A percentile compares a stretch with the other conserved stretches of the same genome.
phyloP scores from a whole-genome alignment of 1,140 invertebrate genomes.

The Saxidomus purpurata region DNA sequence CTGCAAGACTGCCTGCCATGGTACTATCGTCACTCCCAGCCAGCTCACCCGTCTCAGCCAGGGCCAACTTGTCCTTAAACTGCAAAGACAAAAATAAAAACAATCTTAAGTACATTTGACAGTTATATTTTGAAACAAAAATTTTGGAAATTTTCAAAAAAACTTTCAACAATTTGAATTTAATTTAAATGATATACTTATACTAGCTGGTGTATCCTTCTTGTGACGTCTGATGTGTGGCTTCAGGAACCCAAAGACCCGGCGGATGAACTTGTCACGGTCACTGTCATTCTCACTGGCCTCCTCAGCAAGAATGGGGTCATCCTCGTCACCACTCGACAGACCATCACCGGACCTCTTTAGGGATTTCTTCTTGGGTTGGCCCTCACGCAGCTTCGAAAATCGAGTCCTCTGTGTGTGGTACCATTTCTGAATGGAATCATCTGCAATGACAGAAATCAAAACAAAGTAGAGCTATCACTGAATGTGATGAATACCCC shows the following conservation, averaged over 20 bases:
- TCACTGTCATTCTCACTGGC: conserved; percentile 29
- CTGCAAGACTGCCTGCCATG: conserved; percentile 20
- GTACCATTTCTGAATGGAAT: conserved; percentile 53
- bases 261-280: conserved; percentile 30
- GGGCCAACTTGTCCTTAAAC: conserved; percentile 28
- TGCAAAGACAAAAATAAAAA: too few species aligned
- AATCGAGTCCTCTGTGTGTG: conserved; percentile 47
- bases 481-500: too few species aligned
- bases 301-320: neutral
- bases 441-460: conserved; percentile 54
- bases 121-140: neutral
- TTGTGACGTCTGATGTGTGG: conserved; percentile 29
- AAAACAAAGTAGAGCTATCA: too few species aligned
- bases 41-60: conserved; percentile 28
- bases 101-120: too few species aligned
- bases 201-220: conserved; percentile 21
- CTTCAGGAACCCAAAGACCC: conserved; percentile 29
- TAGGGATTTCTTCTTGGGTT: neutral
- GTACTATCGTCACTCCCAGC: conserved; percentile 21
- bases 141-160: neutral
- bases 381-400: conserved; percentile 17
- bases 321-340: conserved; percentile 20
- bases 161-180: neutral
- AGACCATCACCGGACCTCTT: conserved; percentile 26
- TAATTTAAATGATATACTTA: conserved; percentile 21